Evolutionary conservation across 2,113 vertebrate genomes (phyloP).

Genomic region (Albula glossodonta): DNA sequence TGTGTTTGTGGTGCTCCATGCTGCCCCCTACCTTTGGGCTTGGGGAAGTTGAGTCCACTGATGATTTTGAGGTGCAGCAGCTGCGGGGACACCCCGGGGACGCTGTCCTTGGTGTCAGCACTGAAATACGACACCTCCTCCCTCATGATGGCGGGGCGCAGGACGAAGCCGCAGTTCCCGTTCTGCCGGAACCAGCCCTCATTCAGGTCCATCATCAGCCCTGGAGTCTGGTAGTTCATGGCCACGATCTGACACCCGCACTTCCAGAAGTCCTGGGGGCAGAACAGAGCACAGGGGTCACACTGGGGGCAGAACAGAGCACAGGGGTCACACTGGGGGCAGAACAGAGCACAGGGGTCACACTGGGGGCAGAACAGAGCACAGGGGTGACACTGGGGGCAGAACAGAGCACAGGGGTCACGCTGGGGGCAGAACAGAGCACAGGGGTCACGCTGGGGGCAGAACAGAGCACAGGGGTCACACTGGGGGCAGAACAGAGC

Average conservation of each 20-base stretch:
- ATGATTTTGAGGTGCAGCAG: constrained; percentile 90
- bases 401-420: too few species aligned
- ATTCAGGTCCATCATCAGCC: constrained; percentile 94
- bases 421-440: too few species aligned
- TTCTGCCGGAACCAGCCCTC: constrained; percentile 93
- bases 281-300: too few species aligned
- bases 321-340: too few species aligned
- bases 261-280: constrained; percentile 90
- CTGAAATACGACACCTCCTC: constrained; percentile 93
- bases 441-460: too few species aligned
- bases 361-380: too few species aligned
- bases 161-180: constrained; percentile 87
- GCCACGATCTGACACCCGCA: constrained; percentile 92
- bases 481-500: too few species aligned
- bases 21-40: constrained; percentile 66
- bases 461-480: too few species aligned
- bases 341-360: too few species aligned
- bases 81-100: constrained; percentile 82
- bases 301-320: too few species aligned
- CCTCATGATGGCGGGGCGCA: constrained; percentile 91
- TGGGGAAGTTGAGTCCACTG: constrained; percentile 91
- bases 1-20: too few species aligned
- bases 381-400: too few species aligned
- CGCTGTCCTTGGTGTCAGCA: constrained; percentile 70
- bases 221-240: constrained; percentile 93